Percentiles rank a stretch among this genome's conserved stretches.
phyloP scores from a whole-genome alignment of 2,113 vertebrate genomes.

The Trichechus manatus region DNA sequence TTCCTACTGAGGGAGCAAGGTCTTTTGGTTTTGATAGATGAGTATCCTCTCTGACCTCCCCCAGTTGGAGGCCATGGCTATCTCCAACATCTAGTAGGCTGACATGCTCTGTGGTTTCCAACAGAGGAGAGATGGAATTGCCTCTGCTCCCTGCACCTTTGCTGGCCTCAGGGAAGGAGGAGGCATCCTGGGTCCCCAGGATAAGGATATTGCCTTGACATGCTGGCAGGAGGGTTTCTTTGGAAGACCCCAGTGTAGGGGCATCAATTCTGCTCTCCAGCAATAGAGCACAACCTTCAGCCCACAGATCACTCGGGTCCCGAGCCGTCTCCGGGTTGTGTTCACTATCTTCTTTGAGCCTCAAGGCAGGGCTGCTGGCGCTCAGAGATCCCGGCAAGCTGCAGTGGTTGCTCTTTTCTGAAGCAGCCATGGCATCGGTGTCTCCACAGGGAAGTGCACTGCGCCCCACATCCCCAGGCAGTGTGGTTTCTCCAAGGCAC shows the following conservation, averaged over 20 bases:
- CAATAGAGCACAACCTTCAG: neutral
- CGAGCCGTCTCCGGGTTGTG: neutral
- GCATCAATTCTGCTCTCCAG: conserved; percentile 2
- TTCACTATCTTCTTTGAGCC: neutral
- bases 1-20: conserved; percentile 8
- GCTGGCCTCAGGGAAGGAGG: conserved; percentile 31
- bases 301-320: conserved; percentile 51
- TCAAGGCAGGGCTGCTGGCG: neutral
- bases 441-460: neutral
- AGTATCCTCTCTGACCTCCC: conserved; percentile 2
- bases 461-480: neutral
- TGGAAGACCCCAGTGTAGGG: conserved; percentile 27
- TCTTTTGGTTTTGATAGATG: conserved; percentile 26
- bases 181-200: conserved; percentile 27
- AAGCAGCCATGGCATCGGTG: neutral
- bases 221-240: conserved; percentile 37
- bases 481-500: neutral
- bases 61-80: neutral
- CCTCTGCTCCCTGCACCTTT: conserved; percentile 6
- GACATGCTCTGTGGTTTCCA: conserved; percentile 38
- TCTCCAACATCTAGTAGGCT: conserved; percentile 16
- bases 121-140: conserved; percentile 27
- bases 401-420: conserved; percentile 34
- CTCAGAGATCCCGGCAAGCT: neutral
- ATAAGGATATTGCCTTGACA: conserved; percentile 16